Base-by-base conservation (phyloP, 2,797 vertebrate species). In the Urophycis tenuis region DNA sequence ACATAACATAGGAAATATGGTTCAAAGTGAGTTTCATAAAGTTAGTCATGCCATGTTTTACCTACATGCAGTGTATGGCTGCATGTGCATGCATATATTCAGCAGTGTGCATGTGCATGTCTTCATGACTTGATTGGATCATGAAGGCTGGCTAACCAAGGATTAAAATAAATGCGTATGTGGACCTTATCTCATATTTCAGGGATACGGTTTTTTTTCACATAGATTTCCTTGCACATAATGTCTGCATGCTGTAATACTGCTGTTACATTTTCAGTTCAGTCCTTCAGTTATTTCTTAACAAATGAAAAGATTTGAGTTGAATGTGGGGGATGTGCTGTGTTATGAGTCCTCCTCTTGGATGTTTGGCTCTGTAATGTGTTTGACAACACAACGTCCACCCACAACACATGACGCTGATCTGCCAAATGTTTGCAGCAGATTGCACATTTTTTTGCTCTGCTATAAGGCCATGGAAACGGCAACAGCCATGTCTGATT, bases 61-160 rank as follows among this genome's bases (percentile, higher is more conserved):
- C 45, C 45, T 41, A 15, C 11, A 41, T 41, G 33, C 3, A 41
- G 39, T 17, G 15, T 32, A 49, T 32, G 41, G n/a, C 17, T 45
- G 39, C 72, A n/a, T 1, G 31, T 31, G 32, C 78, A 71, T 79
- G 76, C 81, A 77, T 79, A 60, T 75, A 71, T 74, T 64, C 34
- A 35, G 33, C 31, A 36, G 5, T 9, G 67, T 73, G 70, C 72
- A 69, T 30, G 53, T 79, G 77, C 77, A 72, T 81, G 77, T 71
- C 34, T 69, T 25, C 36, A 29, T 39, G 35, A 49, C 17, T 1
- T 49, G 45, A 49, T 17, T 22, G 45, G 45, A 11, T 67, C n/a
- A 67, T 67, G 25, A 67, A 64, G 60, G 60, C 60, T 25, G 29
- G 60, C 60, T 67, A 67, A 67, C 29, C 10, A 29, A 25, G 9